A percentile compares a stretch with the other conserved stretches of the same genome.
Conservation (phyloP, 64 coral and sea anemone genomes). For the Actinia equina region DNA sequence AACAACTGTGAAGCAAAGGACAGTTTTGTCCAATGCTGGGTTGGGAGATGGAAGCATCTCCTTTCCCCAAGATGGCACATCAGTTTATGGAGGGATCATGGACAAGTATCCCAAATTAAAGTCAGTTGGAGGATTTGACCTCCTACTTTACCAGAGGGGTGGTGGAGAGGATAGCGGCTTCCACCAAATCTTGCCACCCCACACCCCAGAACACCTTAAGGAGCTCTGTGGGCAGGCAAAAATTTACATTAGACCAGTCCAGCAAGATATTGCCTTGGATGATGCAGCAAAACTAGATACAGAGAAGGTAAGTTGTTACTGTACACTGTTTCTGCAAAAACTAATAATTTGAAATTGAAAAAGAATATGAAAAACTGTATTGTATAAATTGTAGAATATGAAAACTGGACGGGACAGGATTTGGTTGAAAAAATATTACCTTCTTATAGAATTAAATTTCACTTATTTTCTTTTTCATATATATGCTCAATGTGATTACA, state of each 20-base stretch:
- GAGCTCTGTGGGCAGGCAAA: slow-evolving; percentile 49
- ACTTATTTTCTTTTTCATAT: background rate
- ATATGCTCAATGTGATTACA: background rate
- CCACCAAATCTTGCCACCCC: slow-evolving; percentile 39
- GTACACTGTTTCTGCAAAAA: background rate
- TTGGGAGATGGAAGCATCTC: slow-evolving; percentile 14
- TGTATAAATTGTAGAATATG: background rate
- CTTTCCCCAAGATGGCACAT: slow-evolving; percentile 3
- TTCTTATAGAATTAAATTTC: background rate
- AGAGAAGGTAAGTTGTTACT: background rate
- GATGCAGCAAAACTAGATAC: background rate
- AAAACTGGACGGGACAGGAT: background rate
- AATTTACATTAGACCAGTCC: slow-evolving; percentile 54
- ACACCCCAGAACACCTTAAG: slow-evolving; percentile 42
- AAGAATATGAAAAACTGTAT: background rate
- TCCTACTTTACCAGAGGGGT: slow-evolving; percentile 35
- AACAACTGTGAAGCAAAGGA: slow-evolving; percentile 16
- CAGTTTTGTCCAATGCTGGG: slow-evolving; percentile 10
- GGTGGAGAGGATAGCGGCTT: background rate
- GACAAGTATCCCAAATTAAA: slow-evolving; percentile 35
- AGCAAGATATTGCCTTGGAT: slow-evolving; percentile 33
- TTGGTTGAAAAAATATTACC: background rate
- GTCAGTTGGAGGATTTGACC: slow-evolving; percentile 36
- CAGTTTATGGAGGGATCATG: slow-evolving; percentile 15
- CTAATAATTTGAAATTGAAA: background rate